Evolutionary conservation across 2,797 vertebrate genomes (phyloP), one percentile per base, ranked within the genome.

Genomic region (Hypotaenidia okinawae): DNA sequence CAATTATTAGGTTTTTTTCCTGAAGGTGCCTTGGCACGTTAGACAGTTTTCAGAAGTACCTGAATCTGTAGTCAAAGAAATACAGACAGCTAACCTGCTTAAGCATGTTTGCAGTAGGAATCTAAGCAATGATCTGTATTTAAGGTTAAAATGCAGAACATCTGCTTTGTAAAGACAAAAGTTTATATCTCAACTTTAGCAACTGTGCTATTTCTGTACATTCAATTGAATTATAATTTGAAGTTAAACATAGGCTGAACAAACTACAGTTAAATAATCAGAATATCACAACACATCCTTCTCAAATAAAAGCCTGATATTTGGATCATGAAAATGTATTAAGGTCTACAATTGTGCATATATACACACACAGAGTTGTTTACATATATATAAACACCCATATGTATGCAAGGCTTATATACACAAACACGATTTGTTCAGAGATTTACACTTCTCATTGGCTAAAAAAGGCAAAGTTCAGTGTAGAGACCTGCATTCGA

Each of bases 21-120:
- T 67, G 37, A 74, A 89, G 66, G 64, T 72, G 76, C 58, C 45
- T 27, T 90, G 87, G 51, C 35, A 2, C 5, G 0, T 47, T 32
- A 39, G 28, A 51, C 3, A 87, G 43, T 59, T 85, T 92, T 83
- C 82, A 83, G 49, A 89, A 83, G 80, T 30, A 89, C 9, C 58
- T 58, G 57, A 77, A 87, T 22, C 45, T 54, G 64, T 58, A 91
- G 68, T 66, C 76, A 90, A 91, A 93, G 35, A 92, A 85, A 83
- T 6, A 57, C 9, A 94, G 84, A 87, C 68, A 91, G 45, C 17
- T 45, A 94, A 94, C 76, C 79, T 92, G 89, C 87, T 89, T 80
- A 92, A 93, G 89, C 79, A 91, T 2, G 57, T 51, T 68, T 0
- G 0, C 62, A 87, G 11, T 16, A 91, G 49, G 76, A 91, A 91